phyloP scores from a whole-genome alignment of 2,888 invertebrate genomes.

The Heteromyza rotundicornis region DNA sequence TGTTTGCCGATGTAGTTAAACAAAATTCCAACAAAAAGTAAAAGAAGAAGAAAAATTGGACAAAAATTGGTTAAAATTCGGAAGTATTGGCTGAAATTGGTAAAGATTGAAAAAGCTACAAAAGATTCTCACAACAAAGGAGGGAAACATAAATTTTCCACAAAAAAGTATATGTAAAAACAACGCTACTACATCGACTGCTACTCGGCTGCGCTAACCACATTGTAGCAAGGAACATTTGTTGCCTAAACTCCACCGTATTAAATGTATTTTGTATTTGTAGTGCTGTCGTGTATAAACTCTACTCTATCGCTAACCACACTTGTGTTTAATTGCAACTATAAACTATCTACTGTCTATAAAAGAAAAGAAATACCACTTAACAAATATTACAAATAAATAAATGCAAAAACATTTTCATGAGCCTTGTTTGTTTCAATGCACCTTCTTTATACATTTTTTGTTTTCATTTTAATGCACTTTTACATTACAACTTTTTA shows the following conservation, averaged over 20 bases:
- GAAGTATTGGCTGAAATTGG: too few relatives aligned
- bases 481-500: background rate
- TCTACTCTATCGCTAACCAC: slow-evolving; percentile 3
- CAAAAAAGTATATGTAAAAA: too few relatives aligned
- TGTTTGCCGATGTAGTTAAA: too few relatives aligned
- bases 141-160: too few relatives aligned
- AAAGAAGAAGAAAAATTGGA: too few relatives aligned
- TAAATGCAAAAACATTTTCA: slow-evolving; percentile 10
- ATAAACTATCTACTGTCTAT: slow-evolving; percentile 22
- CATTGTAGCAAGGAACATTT: too few relatives aligned
- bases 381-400: slow-evolving; percentile 26
- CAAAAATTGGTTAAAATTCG: too few relatives aligned
- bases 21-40: too few relatives aligned
- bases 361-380: slow-evolving; percentile 11
- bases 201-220: too few relatives aligned
- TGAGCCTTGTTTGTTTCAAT: slow-evolving; percentile 19
- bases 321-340: slow-evolving; percentile 28
- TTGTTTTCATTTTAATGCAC: background rate
- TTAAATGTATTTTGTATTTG: slow-evolving; percentile 19
- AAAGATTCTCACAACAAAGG: too few relatives aligned
- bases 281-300: slow-evolving; percentile 8
- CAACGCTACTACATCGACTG: too few relatives aligned
- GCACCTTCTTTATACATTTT: background rate
- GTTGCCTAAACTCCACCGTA: background rate
- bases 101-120: too few relatives aligned